A percentile compares a stretch with the other conserved stretches of the same genome.
These are phyloP conservation scores for Heterotis niloticus DNA, from an alignment of 2,113 vertebrate genomes.

Conservation along the genomic window DNA sequence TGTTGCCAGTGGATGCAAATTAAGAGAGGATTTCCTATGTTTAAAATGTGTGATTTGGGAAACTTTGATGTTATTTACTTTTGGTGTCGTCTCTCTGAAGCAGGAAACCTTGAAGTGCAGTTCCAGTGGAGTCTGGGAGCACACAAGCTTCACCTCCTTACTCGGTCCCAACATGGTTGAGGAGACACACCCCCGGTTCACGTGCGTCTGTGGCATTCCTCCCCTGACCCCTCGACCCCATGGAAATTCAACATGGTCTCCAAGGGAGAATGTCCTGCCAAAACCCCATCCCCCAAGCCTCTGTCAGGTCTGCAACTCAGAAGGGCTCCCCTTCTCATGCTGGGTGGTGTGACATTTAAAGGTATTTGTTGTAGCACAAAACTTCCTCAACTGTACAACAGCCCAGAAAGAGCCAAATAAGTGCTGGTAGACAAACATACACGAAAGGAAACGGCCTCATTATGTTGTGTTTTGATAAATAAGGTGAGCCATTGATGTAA, in stretches of 20 bases:
- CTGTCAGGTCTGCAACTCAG: not conserved
- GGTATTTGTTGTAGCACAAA: too few relatives aligned
- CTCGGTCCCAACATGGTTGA: not conserved
- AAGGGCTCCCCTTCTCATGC: not conserved
- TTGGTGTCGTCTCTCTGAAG: not conserved
- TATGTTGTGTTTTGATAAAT: too few relatives aligned
- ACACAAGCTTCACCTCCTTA: not conserved
- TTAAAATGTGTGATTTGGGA: too few relatives aligned
- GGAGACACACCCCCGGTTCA: not conserved
- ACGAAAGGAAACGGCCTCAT: too few relatives aligned
- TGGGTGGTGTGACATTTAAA: not conserved
- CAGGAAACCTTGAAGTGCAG: not conserved
- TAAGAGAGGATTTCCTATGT: too few relatives aligned
- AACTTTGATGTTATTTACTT: too few relatives aligned
- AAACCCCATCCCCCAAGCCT: too few relatives aligned
- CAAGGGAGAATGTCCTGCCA: not conserved
- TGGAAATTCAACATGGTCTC: conserved; percentile 2
- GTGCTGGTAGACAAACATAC: too few relatives aligned
- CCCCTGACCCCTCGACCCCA: not conserved
- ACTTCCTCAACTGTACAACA: too few relatives aligned
- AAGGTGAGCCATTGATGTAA: too few relatives aligned
- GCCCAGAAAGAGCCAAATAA: too few relatives aligned
- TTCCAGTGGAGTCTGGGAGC: not conserved
- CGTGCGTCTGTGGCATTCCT: conserved; percentile 6
- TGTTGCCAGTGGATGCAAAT: too few relatives aligned